phyloP scores from a whole-genome alignment of 2,888 invertebrate genomes.

The Harpalus rubripes region DNA sequence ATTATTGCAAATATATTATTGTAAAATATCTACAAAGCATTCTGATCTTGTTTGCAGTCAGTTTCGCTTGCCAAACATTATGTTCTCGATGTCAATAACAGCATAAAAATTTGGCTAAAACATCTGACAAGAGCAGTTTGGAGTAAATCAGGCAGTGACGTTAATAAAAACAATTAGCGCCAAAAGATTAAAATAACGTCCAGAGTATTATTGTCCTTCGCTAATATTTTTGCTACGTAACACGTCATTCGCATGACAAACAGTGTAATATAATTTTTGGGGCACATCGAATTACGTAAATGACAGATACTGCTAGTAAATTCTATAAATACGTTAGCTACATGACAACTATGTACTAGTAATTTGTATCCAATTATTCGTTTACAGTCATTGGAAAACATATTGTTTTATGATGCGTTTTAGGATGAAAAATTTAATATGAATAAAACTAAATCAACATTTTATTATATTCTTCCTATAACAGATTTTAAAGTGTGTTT shows the following conservation, averaged over 20 bases:
- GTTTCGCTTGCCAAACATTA: slow-evolving; percentile 33
- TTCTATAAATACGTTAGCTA: slow-evolving; percentile 13
- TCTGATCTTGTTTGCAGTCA: slow-evolving; percentile 13
- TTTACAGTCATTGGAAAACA: too few relatives aligned
- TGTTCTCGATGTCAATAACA: slow-evolving; percentile 38
- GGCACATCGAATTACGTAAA: slow-evolving; percentile 28
- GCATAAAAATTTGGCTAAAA: slow-evolving; percentile 32
- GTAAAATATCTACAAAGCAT: neutral
- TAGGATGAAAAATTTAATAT: too few relatives aligned
- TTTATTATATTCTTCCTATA: too few relatives aligned
- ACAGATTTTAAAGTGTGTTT: too few relatives aligned
- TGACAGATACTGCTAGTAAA: slow-evolving; percentile 15
- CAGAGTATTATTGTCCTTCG: slow-evolving; percentile 45
- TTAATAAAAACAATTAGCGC: slow-evolving; percentile 47
- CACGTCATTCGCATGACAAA: slow-evolving; percentile 44
- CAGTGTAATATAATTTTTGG: slow-evolving; percentile 30
- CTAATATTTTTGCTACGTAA: slow-evolving; percentile 46
- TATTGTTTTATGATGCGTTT: too few relatives aligned
- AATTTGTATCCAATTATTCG: neutral
- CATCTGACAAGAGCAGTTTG: slow-evolving; percentile 35
- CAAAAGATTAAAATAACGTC: slow-evolving; percentile 54
- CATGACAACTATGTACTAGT: neutral
- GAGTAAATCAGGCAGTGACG: slow-evolving; percentile 48
- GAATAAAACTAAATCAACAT: too few relatives aligned
- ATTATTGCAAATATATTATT: slow-evolving; percentile 8